phyloP scores from a whole-genome alignment of 2,888 invertebrate genomes.

The Drosophila paramelanica region DNA sequence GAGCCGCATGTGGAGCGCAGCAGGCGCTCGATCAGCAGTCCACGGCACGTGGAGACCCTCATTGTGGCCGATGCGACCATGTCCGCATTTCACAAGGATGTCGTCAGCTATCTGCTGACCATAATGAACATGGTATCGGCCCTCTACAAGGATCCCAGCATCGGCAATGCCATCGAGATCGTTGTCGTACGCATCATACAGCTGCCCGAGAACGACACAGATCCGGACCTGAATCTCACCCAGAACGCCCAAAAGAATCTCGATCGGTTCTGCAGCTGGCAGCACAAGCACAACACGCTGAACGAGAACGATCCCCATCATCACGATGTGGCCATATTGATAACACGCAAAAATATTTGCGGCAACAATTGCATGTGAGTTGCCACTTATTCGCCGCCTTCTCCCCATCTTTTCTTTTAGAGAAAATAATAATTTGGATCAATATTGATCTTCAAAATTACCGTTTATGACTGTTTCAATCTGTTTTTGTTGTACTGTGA shows the following conservation, averaged over 20 bases:
- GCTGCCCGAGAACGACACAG: conserved; percentile 87
- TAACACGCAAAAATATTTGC: conserved; percentile 92
- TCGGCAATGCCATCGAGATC: conserved; percentile 95
- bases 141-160: conserved; percentile 93
- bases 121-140: conserved; percentile 97
- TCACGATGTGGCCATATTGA: conserved; percentile 94
- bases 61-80: conserved; percentile 95
- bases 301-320: conserved; percentile 93
- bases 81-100: conserved; percentile 94
- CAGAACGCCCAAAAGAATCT: conserved; percentile 93
- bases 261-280: conserved; percentile 94
- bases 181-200: conserved; percentile 94
- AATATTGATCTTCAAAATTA: too few species aligned
- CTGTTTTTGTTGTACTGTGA: too few species aligned
- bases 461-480: too few species aligned
- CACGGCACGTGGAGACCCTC: conserved; percentile 93
- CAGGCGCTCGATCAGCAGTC: conserved; percentile 90
- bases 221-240: conserved; percentile 89
- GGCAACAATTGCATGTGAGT: conserved; percentile 85
- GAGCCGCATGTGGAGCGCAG: conserved; percentile 64
- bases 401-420: too few species aligned
- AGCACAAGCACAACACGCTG: conserved; percentile 90
- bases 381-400: not conserved
- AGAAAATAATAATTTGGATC: too few species aligned
- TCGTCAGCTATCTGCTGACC: conserved; percentile 94